Evolutionary conservation across 35 echinoderm and acorn worm genomes (phyloP).

Genomic region (Apostichopus parvimensis): DNA sequence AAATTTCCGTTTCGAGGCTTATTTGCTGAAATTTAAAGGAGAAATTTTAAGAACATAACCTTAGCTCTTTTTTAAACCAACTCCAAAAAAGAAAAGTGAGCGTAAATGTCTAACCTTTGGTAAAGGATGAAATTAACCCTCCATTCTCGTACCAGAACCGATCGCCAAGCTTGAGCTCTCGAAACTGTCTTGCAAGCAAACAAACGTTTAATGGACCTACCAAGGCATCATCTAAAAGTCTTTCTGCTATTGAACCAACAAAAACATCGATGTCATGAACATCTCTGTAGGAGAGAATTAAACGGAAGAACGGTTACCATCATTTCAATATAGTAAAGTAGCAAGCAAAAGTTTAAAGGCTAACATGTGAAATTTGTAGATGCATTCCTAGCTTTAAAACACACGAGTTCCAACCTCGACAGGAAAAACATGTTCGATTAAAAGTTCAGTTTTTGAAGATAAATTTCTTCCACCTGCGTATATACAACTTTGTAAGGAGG

Average conservation of each 20-base stretch:
- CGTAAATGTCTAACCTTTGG: slow-evolving; percentile 13
- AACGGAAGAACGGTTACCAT: neutral
- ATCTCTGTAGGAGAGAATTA: slow-evolving; percentile 1
- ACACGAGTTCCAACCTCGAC: too few relatives aligned
- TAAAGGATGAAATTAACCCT: neutral
- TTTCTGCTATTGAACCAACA: slow-evolving; percentile 39
- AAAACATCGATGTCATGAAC: slow-evolving; percentile 61
- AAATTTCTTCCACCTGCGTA: too few relatives aligned
- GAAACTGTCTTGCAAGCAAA: slow-evolving; percentile 53
- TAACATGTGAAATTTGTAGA: too few relatives aligned
- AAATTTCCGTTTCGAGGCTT: too few relatives aligned
- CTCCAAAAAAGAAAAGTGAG: too few relatives aligned
- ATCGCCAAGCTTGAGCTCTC: slow-evolving; percentile 34
- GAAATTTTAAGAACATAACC: too few relatives aligned
- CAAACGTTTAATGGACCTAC: slow-evolving; percentile 45
- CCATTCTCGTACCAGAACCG: slow-evolving; percentile 64
- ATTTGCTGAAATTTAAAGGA: too few relatives aligned
- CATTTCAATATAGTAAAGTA: neutral
- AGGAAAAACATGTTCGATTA: too few relatives aligned
- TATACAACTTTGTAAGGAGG: too few relatives aligned
- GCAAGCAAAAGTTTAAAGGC: neutral
- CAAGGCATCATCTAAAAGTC: slow-evolving; percentile 41
- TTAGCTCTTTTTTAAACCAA: too few relatives aligned
- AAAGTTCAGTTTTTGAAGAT: too few relatives aligned
- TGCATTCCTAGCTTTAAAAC: too few relatives aligned